Evolutionary conservation across 2,797 vertebrate species (phyloP), one percentile per base, ranked within the genome.

Genomic region (Lateolabrax maculatus): DNA sequence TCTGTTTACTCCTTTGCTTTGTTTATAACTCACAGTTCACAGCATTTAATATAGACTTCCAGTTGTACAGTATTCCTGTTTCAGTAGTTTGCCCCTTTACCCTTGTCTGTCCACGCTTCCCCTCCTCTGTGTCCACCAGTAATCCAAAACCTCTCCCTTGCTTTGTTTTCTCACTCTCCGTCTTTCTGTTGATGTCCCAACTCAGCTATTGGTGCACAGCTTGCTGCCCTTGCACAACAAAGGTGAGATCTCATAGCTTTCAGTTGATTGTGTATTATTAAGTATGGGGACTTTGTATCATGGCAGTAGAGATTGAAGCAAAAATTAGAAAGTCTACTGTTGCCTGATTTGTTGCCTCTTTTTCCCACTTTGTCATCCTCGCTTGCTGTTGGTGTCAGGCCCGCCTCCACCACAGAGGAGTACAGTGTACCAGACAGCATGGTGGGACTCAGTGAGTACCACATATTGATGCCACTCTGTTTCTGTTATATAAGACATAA

Each of bases 361-460:
- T 0, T 0, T 34, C 11, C 15, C 48, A 71, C 62, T 75, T 53
- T 56, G 4, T 21, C 27, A 44, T 79, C 9, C 27, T 39, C 0
- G 0, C 27, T 37, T 57, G 23, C 25, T 71, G 68, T 15, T 69
- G 87, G 31, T 44, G 74, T 56, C 48, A 93, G 94, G 51, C 92
- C 93, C 52, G 89, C 95, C 29, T 94, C 95, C 2, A 68, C 94
- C 81, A 96, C 96, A 0, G 97, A 97, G 84, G 97, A 98, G 62
- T 97, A 96, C 90, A 94, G 95, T 48, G 97, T 98, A 46, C 96
- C 97, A 0, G 97, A 98, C 2, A 96, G 97, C 90, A 98, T 98
- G 97, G 97, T 98, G 65, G 97, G 97, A 83, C 95, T 98, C 25
- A 96, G 97, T 98, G 85, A 97, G 97, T 11, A 31, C 21, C 62